Conservation (phyloP, 2,113 vertebrate species). For the Muscicapa adusta region DNA sequence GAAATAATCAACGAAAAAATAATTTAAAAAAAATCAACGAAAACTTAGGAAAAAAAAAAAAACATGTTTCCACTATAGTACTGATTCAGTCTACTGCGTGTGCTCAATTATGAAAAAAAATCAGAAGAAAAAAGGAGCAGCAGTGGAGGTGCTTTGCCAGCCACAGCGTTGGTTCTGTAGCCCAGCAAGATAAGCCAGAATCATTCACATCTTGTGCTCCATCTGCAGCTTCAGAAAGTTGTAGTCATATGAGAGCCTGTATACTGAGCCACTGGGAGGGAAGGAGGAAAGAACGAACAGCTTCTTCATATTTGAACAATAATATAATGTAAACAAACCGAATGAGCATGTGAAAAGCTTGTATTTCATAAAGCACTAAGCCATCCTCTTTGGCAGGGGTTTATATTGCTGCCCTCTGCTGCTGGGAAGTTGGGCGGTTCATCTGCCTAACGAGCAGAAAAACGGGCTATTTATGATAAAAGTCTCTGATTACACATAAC, state of each 20-base stretch:
- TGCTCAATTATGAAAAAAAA: not conserved
- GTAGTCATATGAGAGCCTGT: not conserved
- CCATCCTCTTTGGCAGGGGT: not conserved
- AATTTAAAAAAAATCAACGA: not conserved
- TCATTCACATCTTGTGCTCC: not conserved
- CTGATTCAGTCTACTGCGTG: rapidly evolving
- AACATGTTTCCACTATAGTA: not conserved
- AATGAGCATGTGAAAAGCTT: not conserved
- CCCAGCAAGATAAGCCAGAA: not conserved
- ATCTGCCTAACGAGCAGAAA: not conserved
- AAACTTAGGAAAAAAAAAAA: not conserved
- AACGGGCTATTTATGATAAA: not conserved
- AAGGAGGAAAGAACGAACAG: not conserved
- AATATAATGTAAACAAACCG: not conserved
- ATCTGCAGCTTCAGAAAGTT: not conserved
- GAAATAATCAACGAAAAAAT: not conserved
- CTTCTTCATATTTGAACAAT: not conserved
- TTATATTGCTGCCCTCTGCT: conserved; percentile 20
- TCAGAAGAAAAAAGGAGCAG: not conserved
- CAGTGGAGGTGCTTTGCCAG: not conserved
- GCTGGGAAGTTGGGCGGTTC: not conserved
- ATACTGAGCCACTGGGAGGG: not conserved
- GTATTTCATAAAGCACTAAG: not conserved
- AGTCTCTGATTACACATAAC: not conserved
- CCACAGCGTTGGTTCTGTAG: rapidly evolving